Conservation (phyloP, 1,140 invertebrate species). For the Aphaenogaster rudis region DNA sequence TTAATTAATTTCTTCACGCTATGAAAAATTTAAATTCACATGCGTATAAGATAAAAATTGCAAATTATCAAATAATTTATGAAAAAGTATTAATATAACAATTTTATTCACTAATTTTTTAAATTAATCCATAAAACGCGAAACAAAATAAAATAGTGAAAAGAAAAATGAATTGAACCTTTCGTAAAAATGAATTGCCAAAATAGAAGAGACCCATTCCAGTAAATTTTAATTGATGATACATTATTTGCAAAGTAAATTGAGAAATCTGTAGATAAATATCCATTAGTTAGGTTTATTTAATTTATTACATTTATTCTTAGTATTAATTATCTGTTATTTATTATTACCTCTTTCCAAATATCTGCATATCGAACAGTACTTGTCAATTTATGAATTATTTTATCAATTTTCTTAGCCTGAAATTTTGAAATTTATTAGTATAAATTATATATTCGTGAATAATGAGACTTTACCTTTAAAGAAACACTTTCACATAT, state of each 20-base stretch:
- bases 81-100: too few relatives aligned
- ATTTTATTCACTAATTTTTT: too few relatives aligned
- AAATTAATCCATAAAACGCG: too few relatives aligned
- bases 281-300: background rate
- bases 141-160: background rate
- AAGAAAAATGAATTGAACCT: background rate
- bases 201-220: conserved; percentile 12
- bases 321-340: background rate
- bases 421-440: conserved; percentile 1
- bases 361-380: background rate
- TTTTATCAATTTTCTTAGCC: background rate
- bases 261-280: conserved; percentile 2
- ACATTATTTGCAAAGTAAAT: background rate
- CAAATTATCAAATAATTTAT: too few relatives aligned
- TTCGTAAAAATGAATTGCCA: background rate
- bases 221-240: background rate
- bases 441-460: background rate
- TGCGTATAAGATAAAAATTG: too few relatives aligned
- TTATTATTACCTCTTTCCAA: conserved; percentile 23
- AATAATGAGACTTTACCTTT: conserved; percentile 7
- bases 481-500: conserved; percentile 6
- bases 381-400: background rate
- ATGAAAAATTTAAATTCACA: too few relatives aligned
- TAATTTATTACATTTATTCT: background rate
- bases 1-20: too few relatives aligned